Conservation (phyloP, 2,888 invertebrate genomes). For the Polyommatus iphigenia region DNA sequence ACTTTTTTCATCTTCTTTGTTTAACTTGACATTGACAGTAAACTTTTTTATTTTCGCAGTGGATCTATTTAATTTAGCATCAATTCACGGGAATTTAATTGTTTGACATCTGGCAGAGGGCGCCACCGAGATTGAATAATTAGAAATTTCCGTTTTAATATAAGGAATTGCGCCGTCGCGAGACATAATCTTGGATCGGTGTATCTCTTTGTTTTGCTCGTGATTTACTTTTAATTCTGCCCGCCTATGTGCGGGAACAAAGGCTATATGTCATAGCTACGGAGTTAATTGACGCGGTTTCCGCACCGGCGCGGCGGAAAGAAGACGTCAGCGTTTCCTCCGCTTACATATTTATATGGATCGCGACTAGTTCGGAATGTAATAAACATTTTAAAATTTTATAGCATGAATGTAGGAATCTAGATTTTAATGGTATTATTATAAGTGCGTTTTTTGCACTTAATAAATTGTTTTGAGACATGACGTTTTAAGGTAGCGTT, state of each 20-base stretch:
- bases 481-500: not conserved
- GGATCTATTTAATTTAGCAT: constrained; percentile 77
- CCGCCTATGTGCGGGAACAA: constrained; percentile 59
- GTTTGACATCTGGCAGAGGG: constrained; percentile 67
- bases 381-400: not conserved
- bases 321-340: constrained; percentile 74
- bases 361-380: constrained; percentile 48
- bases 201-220: constrained; percentile 46
- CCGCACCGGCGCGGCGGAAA: constrained; percentile 73
- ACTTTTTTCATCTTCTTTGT: constrained; percentile 81
- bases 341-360: constrained; percentile 73
- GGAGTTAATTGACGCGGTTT: constrained; percentile 79
- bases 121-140: constrained; percentile 61
- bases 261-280: constrained; percentile 78
- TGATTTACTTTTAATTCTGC: constrained; percentile 61
- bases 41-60: constrained; percentile 74
- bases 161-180: constrained; percentile 36
- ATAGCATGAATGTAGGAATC: not conserved
- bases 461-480: not conserved
- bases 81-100: constrained; percentile 66
- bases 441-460: not conserved
- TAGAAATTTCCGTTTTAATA: constrained; percentile 39
- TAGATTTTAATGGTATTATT: not conserved
- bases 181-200: constrained; percentile 36
- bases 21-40: constrained; percentile 80